These are phyloP conservation scores for Pelobates cultripes DNA, from an alignment of 2,797 vertebrate genomes.

Conservation along the genomic window DNA sequence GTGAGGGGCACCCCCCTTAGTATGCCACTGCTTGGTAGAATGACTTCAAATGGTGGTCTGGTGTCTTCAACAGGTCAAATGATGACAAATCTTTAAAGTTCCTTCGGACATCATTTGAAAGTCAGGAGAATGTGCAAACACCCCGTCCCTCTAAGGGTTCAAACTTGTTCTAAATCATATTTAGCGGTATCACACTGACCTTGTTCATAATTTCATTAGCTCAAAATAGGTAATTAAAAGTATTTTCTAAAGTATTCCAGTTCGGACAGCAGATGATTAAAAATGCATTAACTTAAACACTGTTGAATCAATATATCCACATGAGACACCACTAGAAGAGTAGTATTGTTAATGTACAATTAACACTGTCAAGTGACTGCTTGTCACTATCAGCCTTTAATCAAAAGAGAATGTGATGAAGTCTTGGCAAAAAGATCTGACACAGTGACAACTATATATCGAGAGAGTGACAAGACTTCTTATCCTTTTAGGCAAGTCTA, in stretches of 20 bases:
- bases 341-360: constrained; percentile 12
- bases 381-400: constrained; percentile 41
- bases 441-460: constrained; percentile 17
- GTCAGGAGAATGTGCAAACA: too few species aligned
- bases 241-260: background rate
- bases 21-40: too few species aligned
- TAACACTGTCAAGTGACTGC: constrained; percentile 43
- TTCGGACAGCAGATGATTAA: background rate
- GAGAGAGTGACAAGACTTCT: constrained; percentile 24
- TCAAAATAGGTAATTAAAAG: background rate
- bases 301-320: constrained; percentile 9
- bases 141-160: background rate
- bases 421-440: constrained; percentile 17
- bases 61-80: too few species aligned
- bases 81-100: too few species aligned
- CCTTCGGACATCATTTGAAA: too few species aligned
- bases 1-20: too few species aligned
- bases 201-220: background rate
- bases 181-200: background rate
- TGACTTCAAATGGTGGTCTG: too few species aligned
- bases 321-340: constrained; percentile 23
- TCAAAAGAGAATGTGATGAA: constrained; percentile 21
- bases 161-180: background rate
- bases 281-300: background rate
- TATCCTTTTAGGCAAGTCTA: background rate